These are phyloP conservation scores for Ophion obscuratus DNA, from an alignment of 2,888 invertebrate species.

Conservation along the genomic window DNA sequence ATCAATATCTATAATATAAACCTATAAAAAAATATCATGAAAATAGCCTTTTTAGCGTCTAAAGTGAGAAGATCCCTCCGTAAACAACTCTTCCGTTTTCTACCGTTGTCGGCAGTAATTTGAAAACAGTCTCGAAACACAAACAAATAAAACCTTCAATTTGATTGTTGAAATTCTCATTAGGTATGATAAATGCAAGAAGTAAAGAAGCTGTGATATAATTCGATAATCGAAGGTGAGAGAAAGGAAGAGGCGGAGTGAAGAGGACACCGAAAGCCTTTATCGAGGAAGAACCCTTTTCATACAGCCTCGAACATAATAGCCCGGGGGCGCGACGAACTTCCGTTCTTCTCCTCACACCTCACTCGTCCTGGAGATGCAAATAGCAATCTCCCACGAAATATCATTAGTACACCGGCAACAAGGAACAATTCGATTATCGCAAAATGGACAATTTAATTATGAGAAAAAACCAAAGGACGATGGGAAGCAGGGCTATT, in stretches of 20 bases:
- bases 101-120: neutral
- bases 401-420: slow-evolving; percentile 30
- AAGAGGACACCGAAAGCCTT: neutral
- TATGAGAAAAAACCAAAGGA: neutral
- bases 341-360: neutral
- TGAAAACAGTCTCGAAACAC: neutral
- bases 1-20: too few relatives aligned
- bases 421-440: slow-evolving; percentile 22
- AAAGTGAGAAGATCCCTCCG: too few relatives aligned
- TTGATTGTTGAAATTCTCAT: slow-evolving; percentile 7
- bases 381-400: slow-evolving; percentile 45
- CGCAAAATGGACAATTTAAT: neutral
- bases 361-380: slow-evolving; percentile 22
- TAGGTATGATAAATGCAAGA: neutral
- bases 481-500: neutral
- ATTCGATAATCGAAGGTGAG: slow-evolving; percentile 15
- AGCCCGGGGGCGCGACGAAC: slow-evolving; percentile 10
- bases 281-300: slow-evolving; percentile 8
- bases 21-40: too few relatives aligned
- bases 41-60: too few relatives aligned
- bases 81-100: neutral
- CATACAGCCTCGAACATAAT: slow-evolving; percentile 35
- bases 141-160: neutral
- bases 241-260: slow-evolving; percentile 1
- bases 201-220: slow-evolving; percentile 25